Base-by-base conservation (phyloP, 2,888 invertebrate genomes). In the Oxycera nigricornis region DNA sequence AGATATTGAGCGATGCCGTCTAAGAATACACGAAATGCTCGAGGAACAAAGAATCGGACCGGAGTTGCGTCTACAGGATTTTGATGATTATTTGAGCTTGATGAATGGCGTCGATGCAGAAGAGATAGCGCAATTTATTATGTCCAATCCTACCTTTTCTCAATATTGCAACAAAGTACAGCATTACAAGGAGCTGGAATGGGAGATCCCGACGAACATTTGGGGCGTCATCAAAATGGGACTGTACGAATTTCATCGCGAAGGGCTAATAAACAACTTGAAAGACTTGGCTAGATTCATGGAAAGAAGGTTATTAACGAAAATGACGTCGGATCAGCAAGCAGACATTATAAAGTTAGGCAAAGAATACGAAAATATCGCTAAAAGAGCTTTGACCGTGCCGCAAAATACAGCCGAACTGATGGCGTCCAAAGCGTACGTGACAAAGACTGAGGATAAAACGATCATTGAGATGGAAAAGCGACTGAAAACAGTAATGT, bases 341-440 rank as follows among this genome's bases (percentile, higher is more conserved):
- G 85, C 86, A 9, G 89, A 90, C 80, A 93, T 94, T 76, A 92
- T 91, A 84, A 87, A 89, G 91, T 93, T 97, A 73, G 93, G 91
- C 75, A 93, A 93, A 72, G 94, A 96, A 80, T 97, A 96, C 83
- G 90, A 94, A 78, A 83, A 84, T 17, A 95, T 96, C 76, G 90
- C 94, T 0, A 92, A 91, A 77, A 92, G 90, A 78, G 90, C 95
- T 0, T 84, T 96, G 46, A 91, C 91, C 0, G 88, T 92, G 0
- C 97, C 98, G 0, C 88, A 88, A 7, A 92, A 94, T 82, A 97
- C 97, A 0, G 91, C 92, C 0, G 93, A 95, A 77, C 84, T 98
- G 62, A 95, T 97, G 92, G 90, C 90, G 1, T 87, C 96, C 7
- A 92, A 92, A 77, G 90, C 88, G 0, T 97, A 92, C 84, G 91